Base-by-base conservation (phyloP, 2,113 vertebrate genomes). In the Lophius piscatorius region DNA sequence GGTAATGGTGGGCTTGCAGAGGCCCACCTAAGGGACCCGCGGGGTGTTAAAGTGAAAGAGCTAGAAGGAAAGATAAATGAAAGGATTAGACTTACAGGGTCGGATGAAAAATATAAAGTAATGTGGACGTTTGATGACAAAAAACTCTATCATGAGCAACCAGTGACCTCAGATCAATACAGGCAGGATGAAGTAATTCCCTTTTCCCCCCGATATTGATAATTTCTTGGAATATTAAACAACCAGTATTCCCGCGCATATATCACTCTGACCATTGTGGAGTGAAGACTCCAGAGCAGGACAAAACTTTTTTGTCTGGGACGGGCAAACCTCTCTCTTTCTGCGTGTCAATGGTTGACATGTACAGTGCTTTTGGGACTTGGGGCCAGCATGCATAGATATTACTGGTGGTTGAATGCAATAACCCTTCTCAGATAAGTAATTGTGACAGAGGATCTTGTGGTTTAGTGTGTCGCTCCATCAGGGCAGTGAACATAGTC, bases 191-290 rank as follows among this genome's bases (percentile, higher is more conserved):
- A 23, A 21, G n/a, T 4, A 18, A 22, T 42, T 51, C 39, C 51
- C 24, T 26, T 63, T 23, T 29, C 9, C 10, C n/a, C 38, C 20
- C 46, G 44, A 9, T 28, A 51, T 24, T 11, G 35, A 21, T 20
- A 22, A 64, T 52, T 44, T 41, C n/a, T 33, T 21, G 22, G 38
- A 49, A 64, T 49, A 39, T 63, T 57, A 41, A 42, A 54, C 26
- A 14, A 6, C 21, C 42, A 54, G 40, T 60, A 66, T 29, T 56
- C 21, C 54, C 63, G 49, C 45, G 39, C 34, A 35, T 31, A 50
- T 10, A 36, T 58, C 44, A 34, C 55, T 33, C 59, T 48, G 63
- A 79, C 80, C 65, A 81, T 81, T 85, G 75, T n/a, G n/a, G n/a
- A n/a, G n/a, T n/a, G n/a, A n/a, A n/a, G 66, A 77, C 80, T 71